Evolutionary conservation across 2,113 vertebrate species (phyloP).

Genomic region (Heloderma charlesbogerti): DNA sequence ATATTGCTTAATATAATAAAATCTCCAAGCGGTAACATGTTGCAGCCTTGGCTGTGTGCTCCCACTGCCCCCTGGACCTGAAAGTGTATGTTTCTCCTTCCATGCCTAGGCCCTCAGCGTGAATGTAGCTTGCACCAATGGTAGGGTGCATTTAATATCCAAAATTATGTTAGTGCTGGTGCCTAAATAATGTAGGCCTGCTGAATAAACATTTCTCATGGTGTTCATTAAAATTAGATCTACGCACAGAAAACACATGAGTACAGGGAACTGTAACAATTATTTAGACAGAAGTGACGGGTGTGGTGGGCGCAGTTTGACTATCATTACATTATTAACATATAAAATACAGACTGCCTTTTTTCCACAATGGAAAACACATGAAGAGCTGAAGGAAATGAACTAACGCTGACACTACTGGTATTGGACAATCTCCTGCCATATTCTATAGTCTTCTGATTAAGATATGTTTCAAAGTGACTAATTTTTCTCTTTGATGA

Average conservation of each 20-base stretch:
- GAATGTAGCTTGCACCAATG: background rate
- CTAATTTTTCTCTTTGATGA: constrained; percentile 81
- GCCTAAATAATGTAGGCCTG: too few species aligned
- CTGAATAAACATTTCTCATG: background rate
- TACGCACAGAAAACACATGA: constrained; percentile 36
- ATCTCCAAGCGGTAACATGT: background rate
- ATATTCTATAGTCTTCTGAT: constrained; percentile 39
- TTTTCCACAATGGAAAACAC: constrained; percentile 43
- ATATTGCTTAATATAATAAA: too few species aligned
- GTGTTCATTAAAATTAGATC: background rate
- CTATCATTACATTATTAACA: background rate
- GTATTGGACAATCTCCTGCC: constrained; percentile 36
- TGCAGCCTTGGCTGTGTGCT: background rate
- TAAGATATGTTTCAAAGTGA: constrained; percentile 76
- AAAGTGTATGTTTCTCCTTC: too few species aligned
- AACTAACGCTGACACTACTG: constrained; percentile 5
- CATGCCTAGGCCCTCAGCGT: too few species aligned
- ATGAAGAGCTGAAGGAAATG: constrained; percentile 16
- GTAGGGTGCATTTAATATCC: background rate
- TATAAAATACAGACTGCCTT: background rate
- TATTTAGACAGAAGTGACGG: constrained; percentile 9
- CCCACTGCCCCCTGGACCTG: too few species aligned
- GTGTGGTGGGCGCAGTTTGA: background rate
- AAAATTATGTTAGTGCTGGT: background rate
- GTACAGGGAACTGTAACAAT: constrained; percentile 31